Conservation (phyloP, 2,113 vertebrate genomes). For the Eurystomus gularis region DNA sequence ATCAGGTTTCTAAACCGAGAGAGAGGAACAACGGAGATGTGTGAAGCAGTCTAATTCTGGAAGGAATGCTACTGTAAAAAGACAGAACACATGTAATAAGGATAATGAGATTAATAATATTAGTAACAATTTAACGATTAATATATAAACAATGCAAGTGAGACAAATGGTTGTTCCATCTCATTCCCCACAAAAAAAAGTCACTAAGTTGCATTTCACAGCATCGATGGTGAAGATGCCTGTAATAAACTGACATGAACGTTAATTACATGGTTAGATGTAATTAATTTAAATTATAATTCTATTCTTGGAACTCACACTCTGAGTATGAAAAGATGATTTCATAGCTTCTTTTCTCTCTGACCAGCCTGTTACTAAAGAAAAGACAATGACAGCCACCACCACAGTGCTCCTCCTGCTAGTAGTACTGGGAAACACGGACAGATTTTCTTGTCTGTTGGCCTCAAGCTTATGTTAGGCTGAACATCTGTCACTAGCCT, state of each 20-base stretch:
- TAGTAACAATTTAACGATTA: conserved; percentile 1
- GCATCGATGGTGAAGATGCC: background rate
- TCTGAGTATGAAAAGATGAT: background rate
- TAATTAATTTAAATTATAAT: conserved; percentile 37
- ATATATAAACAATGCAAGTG: conserved; percentile 43
- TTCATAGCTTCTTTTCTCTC: background rate
- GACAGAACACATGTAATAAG: conserved; percentile 35
- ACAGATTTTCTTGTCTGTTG: background rate
- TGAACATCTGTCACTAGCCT: background rate
- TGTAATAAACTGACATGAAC: background rate
- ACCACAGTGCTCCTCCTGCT: background rate
- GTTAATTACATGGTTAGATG: conserved; percentile 37
- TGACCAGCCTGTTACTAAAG: background rate
- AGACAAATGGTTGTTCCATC: conserved; percentile 39
- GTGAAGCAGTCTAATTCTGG: conserved; percentile 14
- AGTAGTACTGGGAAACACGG: background rate
- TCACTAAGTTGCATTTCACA: conserved; percentile 40
- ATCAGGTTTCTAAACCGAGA: background rate
- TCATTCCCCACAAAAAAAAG: background rate
- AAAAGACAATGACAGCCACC: background rate
- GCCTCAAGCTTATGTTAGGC: background rate
- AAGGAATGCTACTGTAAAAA: conserved; percentile 29
- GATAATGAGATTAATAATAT: conserved; percentile 46
- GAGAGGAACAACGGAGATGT: conserved; percentile 13
- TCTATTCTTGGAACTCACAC: background rate